These are phyloP conservation scores for Rotaria macrura DNA, from an alignment of 2,888 invertebrate species.

Conservation along the genomic window DNA sequence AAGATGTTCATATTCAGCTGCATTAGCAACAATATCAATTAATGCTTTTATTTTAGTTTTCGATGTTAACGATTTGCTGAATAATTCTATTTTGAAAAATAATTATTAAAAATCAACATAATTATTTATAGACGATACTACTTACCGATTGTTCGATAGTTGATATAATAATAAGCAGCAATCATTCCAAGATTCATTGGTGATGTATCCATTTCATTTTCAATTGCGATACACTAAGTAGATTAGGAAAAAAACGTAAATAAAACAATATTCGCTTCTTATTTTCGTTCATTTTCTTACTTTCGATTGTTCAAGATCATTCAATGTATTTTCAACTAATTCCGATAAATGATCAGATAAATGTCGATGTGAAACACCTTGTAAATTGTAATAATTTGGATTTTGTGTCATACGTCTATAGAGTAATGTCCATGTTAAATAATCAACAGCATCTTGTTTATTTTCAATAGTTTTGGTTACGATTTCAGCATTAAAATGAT, in stretches of 20 bases:
- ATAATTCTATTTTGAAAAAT: conserved; percentile 63
- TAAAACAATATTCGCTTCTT: too few species aligned
- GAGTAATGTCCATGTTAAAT: conserved; percentile 95
- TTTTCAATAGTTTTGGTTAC: conserved; percentile 99
- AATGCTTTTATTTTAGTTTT: conserved; percentile 95
- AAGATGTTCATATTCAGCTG: conserved; percentile 86
- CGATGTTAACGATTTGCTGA: conserved; percentile 84
- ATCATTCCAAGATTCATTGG: conserved; percentile 98
- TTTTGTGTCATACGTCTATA: conserved; percentile 93
- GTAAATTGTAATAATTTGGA: conserved; percentile 96
- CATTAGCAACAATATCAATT: conserved; percentile 90
- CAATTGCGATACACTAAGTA: conserved; percentile 78
- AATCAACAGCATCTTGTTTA: conserved; percentile 98
- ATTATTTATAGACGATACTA: conserved; percentile 35
- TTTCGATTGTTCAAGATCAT: conserved; percentile 85
- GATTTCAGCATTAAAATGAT: conserved; percentile 98
- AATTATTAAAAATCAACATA: conserved; percentile 29
- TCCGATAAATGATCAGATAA: conserved; percentile 95
- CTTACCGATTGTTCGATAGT: conserved; percentile 88
- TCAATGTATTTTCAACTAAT: conserved; percentile 84
- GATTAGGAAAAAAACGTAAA: too few species aligned
- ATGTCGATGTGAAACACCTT: conserved; percentile 86
- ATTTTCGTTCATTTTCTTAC: not conserved
- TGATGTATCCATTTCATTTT: conserved; percentile 92
- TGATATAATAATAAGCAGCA: conserved; percentile 98